Evolutionary conservation across 2,113 vertebrate genomes (phyloP), one percentile per base, ranked within the genome.

Genomic region (Microcebus tavaratra): DNA sequence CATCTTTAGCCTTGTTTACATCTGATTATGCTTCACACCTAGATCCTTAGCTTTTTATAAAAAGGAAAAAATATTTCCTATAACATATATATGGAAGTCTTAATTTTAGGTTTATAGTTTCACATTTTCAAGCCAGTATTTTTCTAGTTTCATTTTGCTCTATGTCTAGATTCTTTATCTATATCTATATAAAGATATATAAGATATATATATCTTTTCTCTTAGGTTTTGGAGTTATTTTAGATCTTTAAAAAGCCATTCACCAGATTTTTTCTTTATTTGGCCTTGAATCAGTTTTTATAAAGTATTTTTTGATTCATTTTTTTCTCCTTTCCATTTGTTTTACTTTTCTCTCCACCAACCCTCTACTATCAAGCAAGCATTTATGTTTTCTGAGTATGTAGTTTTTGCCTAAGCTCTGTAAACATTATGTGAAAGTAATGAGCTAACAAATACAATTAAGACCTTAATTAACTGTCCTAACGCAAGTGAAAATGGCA

Each of bases 401-500:
- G 59, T 45, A 42, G 21, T 88, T 91, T 91, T 91, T n/a, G 34
- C 34, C 42, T 94, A 86, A 87, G 86, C 34, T 86, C 36, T 59
- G 1, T 61, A 81, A 82, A 73, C 48, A 83, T 73, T 96, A 93
- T 70, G 17, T 94, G 79, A 95, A 95, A 90, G 23, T 70, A 81
- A 42, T 79, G 95, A 70, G 27, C 91, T 94, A 92, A 92, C 53
- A 88, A 87, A 82, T 76, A 79, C 39, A 93, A 50, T 93, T 93
- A 88, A 93, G 50, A 84, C 65, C 20, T 97, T 80, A 94, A 13
- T 84, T 70, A 96, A 91, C 34, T 85, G 14, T 82, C n/a, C n/a
- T 79, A 88, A 88, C 86, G 57, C 75, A 95, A 88, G 21, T 90
- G 42, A 55, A 97, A 97, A 96, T 92, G 84, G 14, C 72, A 91